Base-by-base conservation (phyloP, 2,888 invertebrate species). In the Eutolmus rufibarbis region DNA sequence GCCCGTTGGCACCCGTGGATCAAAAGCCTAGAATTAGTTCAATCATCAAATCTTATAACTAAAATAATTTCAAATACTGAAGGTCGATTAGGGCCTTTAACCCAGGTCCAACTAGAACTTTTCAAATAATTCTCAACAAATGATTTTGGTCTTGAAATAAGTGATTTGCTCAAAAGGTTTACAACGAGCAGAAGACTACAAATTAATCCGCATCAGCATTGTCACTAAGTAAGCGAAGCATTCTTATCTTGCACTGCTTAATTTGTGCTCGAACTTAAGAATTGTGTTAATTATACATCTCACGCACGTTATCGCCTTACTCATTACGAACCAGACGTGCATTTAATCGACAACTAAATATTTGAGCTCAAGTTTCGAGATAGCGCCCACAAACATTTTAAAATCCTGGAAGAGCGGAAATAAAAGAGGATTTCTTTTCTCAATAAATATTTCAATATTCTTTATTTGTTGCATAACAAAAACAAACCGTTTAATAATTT, bases 391-490 rank as follows among this genome's bases (percentile, higher is more conserved):
- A 51, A 51, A 66, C 23, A 66, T 19, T 2, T 7, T 12, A 66
- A 56, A 23, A 66, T 57, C 12, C 57, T 66, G 9, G 9, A 66
- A 23, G 66, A 19, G 28, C 23, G 28, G 12, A 66, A 28, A 28
- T 23, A 8, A 66, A 66, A 66, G 9, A 8, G 8, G 19, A 0
- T 23, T 40, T 40, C 2, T 56, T 19, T 66, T 28, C 19, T 81
- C 37, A 81, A 81, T 81, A 81, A 81, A 81, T 81, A 84, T 74
- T 84, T 66, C 74, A 84, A 19, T 66, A 66, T 84, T 84, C 74
- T 84, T 84, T 84, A 84, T 84, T 84, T 43, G 37, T 84, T 84
- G 84, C 66, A 81, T 81, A 84, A 84, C 43, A 74, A 84, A 84
- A 84, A 84, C 40, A 84, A 40, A 84, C 40, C 37, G 4, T 37